These are phyloP conservation scores for Oenanthe melanoleuca DNA, from an alignment of 2,113 vertebrate genomes.

Conservation along the genomic window DNA sequence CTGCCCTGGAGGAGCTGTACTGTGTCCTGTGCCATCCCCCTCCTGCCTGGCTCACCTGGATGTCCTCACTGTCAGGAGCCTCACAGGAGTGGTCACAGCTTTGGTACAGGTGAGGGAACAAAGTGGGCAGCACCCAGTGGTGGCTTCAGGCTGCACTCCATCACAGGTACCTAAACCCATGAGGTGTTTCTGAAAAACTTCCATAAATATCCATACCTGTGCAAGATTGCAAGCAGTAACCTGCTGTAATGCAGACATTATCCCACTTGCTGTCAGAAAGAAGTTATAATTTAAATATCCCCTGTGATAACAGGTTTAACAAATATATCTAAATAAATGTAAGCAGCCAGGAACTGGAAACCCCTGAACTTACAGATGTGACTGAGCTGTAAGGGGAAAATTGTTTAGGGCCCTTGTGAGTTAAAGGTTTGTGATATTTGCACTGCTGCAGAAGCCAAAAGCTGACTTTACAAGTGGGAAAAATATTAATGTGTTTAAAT, in stretches of 20 bases:
- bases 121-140: background rate
- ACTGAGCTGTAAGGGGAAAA: slow-evolving; percentile 12
- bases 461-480: slow-evolving; percentile 64
- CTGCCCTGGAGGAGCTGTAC: background rate
- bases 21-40: background rate
- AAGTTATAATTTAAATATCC: background rate
- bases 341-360: slow-evolving; percentile 7
- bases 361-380: background rate
- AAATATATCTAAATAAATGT: background rate
- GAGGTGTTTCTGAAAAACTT: background rate
- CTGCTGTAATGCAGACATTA: background rate
- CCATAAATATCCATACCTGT: background rate
- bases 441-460: slow-evolving; percentile 61
- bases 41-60: background rate
- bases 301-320: background rate
- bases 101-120: background rate
- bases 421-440: slow-evolving; percentile 58
- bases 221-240: background rate
- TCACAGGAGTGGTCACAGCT: background rate
- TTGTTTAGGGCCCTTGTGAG: slow-evolving; percentile 10
- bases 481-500: slow-evolving; percentile 65
- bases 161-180: background rate
- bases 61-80: fast-evolving
- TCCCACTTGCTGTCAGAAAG: background rate
- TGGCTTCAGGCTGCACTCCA: background rate